Conservation (phyloP, 2,113 vertebrate genomes). For the Phaethornis superciliosus region DNA sequence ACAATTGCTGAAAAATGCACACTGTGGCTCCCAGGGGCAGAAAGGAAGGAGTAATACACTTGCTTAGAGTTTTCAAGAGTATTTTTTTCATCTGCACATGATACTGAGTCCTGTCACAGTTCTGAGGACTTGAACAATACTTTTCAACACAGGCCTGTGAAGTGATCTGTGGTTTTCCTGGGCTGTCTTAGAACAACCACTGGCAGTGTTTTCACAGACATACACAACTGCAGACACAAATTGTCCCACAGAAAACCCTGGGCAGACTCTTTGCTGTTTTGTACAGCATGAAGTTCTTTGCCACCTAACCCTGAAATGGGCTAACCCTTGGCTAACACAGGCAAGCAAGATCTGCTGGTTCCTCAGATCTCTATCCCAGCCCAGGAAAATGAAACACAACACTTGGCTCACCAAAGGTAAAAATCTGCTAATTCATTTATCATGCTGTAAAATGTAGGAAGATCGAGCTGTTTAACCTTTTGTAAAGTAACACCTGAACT, state of each 20-base stretch:
- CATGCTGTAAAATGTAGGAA: neutral
- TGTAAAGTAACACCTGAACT: neutral
- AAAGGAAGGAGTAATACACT: neutral
- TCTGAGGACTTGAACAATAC: neutral
- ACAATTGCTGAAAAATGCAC: neutral
- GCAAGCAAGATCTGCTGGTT: neutral
- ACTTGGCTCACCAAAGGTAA: neutral
- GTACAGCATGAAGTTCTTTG: neutral
- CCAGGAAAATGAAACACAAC: neutral
- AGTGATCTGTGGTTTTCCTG: neutral
- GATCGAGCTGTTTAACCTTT: neutral
- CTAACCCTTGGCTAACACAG: neutral
- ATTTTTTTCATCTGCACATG: fast-evolving
- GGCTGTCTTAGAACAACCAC: neutral
- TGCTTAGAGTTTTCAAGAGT: neutral
- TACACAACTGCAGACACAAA: neutral
- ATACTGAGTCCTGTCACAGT: neutral
- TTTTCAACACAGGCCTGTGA: neutral
- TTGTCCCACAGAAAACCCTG: neutral
- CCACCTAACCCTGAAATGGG: neutral
- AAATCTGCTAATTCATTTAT: neutral
- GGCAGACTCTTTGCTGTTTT: neutral
- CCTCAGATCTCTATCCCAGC: neutral
- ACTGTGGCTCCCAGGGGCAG: neutral
- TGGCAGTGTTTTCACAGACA: no score